These are phyloP conservation scores for Drosophila persimilis DNA, from an alignment of 1,140 invertebrate species.

Conservation along the genomic window DNA sequence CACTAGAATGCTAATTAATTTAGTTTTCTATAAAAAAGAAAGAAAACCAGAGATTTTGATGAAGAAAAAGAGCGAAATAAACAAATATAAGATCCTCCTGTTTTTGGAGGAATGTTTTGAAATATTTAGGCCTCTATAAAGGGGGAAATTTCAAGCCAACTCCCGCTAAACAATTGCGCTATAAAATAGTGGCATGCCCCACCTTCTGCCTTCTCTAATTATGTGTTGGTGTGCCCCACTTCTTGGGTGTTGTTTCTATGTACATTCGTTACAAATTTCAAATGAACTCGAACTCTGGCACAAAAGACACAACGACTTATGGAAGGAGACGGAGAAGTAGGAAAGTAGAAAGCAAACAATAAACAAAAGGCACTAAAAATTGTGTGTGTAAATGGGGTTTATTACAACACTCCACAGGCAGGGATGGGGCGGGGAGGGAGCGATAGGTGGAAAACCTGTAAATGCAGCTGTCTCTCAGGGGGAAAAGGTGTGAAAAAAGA, in stretches of 20 bases:
- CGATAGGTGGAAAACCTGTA: slow-evolving; percentile 17
- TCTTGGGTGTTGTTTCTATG: slow-evolving; percentile 1
- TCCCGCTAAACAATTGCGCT: slow-evolving; percentile 33
- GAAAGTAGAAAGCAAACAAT: slow-evolving; percentile 45
- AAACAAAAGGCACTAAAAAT: slow-evolving; percentile 56
- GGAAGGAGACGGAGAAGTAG: slow-evolving; percentile 31
- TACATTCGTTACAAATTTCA: slow-evolving; percentile 60
- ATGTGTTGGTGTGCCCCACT: slow-evolving; percentile 29
- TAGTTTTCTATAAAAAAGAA: slow-evolving; percentile 44
- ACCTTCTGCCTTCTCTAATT: slow-evolving; percentile 42
- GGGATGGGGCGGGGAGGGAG: background rate
- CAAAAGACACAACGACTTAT: slow-evolving; percentile 14
- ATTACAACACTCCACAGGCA: slow-evolving; percentile 47
- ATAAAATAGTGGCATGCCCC: slow-evolving; percentile 45
- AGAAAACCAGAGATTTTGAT: slow-evolving; percentile 16
- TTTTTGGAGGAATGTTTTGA: slow-evolving; percentile 11
- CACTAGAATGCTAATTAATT: slow-evolving; percentile 70
- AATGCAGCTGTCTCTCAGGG: slow-evolving; percentile 50
- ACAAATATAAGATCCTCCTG: background rate
- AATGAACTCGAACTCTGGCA: slow-evolving; percentile 57
- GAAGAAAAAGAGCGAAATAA: slow-evolving; percentile 13
- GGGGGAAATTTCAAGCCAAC: no score
- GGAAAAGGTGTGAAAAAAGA: slow-evolving; percentile 53
- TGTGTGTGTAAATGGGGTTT: slow-evolving; percentile 69
- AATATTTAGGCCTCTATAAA: slow-evolving; percentile 25